These are phyloP conservation scores for Diploscapter pachys DNA, from an alignment of 1,140 invertebrate genomes.

Conservation along the genomic window DNA sequence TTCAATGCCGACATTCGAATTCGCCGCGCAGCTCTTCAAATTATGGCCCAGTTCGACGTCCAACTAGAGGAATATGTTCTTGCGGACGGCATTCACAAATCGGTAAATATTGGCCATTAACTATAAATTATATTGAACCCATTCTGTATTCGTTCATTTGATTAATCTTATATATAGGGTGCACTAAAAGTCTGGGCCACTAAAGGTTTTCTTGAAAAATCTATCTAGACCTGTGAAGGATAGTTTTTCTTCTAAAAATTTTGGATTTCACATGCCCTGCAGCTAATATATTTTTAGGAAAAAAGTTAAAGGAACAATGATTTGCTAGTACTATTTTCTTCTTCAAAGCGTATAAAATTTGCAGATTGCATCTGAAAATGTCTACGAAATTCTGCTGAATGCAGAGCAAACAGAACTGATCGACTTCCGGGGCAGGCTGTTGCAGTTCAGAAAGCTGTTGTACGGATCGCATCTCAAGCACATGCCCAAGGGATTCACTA, in stretches of 20 bases:
- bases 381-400: conserved; percentile 23
- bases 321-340: not conserved
- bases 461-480: conserved; percentile 7
- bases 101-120: too few relatives aligned
- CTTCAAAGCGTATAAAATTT: not conserved
- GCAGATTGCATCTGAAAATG: conserved; percentile 5
- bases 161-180: too few relatives aligned
- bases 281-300: too few relatives aligned
- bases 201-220: too few relatives aligned
- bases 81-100: not conserved
- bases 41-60: conserved; percentile 7
- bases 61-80: not conserved
- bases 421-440: conserved; percentile 16
- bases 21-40: conserved; percentile 2
- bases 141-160: too few relatives aligned
- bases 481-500: conserved; percentile 14
- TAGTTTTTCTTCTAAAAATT: too few relatives aligned
- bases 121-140: too few relatives aligned
- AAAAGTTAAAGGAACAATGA: not conserved
- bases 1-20: not conserved
- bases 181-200: too few relatives aligned
- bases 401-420: conserved; percentile 32
- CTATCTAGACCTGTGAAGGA: too few relatives aligned
- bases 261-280: too few relatives aligned
- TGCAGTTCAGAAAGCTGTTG: conserved; percentile 21